Conservation (phyloP, 2,888 invertebrate species). For the Dolichomitus sp. region DNA sequence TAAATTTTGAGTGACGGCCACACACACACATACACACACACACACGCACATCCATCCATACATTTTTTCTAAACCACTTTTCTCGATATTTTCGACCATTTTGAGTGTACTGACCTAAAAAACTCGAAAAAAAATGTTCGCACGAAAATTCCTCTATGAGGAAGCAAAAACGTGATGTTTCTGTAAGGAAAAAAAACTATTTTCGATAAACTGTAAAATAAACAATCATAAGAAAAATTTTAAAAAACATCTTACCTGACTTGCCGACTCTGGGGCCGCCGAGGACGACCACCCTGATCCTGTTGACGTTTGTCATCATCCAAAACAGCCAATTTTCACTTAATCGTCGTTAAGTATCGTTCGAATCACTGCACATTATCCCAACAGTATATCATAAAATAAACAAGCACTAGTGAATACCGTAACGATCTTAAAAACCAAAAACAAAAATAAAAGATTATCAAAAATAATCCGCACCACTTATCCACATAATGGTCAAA, state of each 20-base stretch:
- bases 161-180: too few relatives aligned
- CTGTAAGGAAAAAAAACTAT: too few relatives aligned
- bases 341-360: slow-evolving; percentile 75
- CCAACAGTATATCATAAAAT: slow-evolving; percentile 14
- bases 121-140: too few relatives aligned
- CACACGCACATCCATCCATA: too few relatives aligned
- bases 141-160: too few relatives aligned
- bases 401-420: slow-evolving; percentile 17
- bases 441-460: neutral
- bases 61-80: too few relatives aligned
- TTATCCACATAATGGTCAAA: neutral
- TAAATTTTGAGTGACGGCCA: too few relatives aligned
- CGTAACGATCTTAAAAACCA: slow-evolving; percentile 1
- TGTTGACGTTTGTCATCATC: slow-evolving; percentile 92
- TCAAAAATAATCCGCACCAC: neutral
- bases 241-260: slow-evolving; percentile 89
- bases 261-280: slow-evolving; percentile 93
- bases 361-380: slow-evolving; percentile 71
- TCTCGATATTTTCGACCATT: too few relatives aligned
- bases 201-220: neutral
- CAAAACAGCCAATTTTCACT: slow-evolving; percentile 56
- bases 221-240: slow-evolving; percentile 26
- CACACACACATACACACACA: too few relatives aligned
- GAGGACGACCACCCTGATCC: slow-evolving; percentile 93
- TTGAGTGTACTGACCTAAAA: too few relatives aligned